These are phyloP conservation scores for Synchiropus splendidus DNA, from an alignment of 2,113 vertebrate species.

Conservation along the genomic window DNA sequence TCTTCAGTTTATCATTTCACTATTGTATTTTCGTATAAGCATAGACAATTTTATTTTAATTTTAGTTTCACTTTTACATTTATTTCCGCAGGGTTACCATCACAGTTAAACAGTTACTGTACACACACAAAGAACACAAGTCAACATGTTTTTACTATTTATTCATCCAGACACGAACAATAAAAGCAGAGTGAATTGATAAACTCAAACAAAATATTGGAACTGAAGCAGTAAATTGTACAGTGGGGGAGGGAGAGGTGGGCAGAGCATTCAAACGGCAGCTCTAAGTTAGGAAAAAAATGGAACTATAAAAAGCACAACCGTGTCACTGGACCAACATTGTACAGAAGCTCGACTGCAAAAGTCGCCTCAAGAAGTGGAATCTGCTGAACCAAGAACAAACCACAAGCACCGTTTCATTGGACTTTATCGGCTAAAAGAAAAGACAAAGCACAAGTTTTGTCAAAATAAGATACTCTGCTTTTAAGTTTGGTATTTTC, in stretches of 20 bases:
- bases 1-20: no score
- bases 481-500: conserved; percentile 40
- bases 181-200: conserved; percentile 59
- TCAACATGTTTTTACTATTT: conserved; percentile 42
- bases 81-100: no score
- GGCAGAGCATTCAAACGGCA: conserved; percentile 39
- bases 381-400: conserved; percentile 53
- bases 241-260: no score
- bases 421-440: conserved; percentile 44
- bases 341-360: conserved; percentile 48
- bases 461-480: conserved; percentile 39
- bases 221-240: conserved; percentile 57
- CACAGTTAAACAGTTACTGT: no score
- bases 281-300: conserved; percentile 37
- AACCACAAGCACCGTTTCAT: conserved; percentile 51
- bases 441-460: conserved; percentile 41
- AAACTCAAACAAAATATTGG: conserved; percentile 55
- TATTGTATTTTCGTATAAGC: no score
- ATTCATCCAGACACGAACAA: conserved; percentile 62
- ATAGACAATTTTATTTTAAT: no score
- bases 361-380: conserved; percentile 31
- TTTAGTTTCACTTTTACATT: no score
- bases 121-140: neutral
- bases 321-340: conserved; percentile 46
- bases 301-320: conserved; percentile 23